Base-by-base conservation (phyloP, 2,888 invertebrate species). In the Stenotaenia linearis region DNA sequence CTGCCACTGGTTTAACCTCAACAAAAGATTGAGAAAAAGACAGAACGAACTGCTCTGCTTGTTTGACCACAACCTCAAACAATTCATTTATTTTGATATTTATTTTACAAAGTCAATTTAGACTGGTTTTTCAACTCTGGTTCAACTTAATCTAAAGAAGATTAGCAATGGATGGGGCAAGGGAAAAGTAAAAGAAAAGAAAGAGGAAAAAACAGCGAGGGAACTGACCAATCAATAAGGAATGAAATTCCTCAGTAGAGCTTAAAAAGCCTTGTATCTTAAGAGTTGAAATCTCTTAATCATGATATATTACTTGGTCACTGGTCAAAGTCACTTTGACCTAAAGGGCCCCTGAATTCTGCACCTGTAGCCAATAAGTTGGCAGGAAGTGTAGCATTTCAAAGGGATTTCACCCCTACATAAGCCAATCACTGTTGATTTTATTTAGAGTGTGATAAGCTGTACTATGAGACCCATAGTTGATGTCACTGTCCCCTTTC, bases 291-390 rank as follows among this genome's bases (percentile, higher is more conserved):
- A 69, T 69, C 69, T 69, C 69, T 69, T 69, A 69, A 69, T 69
- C 69, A 69, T 69, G 69, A 69, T 69, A 69, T 69, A 69, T 69
- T n/a, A 69, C 69, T 28, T 69, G 69, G 69, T 28, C 69, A 69
- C 69, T 69, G 69, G 69, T 25, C 69, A 69, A 69, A 69, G 69
- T 69, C 69, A 25, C 25, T 23, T 28, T 69, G 69, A 69, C 69
- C 69, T 23, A 50, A 28, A 69, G 25, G 69, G 69, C 15, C 12
- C 18, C 12, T 15, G 3, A 18, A 28, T 25, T 28, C 69, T 69
- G 28, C 69, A 69, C 69, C 69, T 69, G 69, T 69, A 69, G 69
- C 28, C 69, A 69, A 69, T 69, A 69, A 69, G 69, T 69, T 28
- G 23, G 28, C 25, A 69, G 69, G 69, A 69, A 69, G 69, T 69